Conservation (phyloP, 2,888 invertebrate genomes). For the Euplexia lucipara region DNA sequence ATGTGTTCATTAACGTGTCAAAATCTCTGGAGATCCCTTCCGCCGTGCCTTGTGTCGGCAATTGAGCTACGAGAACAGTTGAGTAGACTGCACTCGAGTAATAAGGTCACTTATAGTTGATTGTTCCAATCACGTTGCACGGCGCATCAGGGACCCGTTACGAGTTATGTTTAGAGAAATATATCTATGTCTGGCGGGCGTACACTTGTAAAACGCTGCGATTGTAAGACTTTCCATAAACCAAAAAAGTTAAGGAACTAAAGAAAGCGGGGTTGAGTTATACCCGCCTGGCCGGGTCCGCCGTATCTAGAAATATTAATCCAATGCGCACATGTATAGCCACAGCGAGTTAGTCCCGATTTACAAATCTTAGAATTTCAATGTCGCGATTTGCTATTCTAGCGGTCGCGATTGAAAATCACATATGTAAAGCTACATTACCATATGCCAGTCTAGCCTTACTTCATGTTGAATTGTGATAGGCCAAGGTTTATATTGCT, state of each 20-base stretch:
- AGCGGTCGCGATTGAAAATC: conserved; percentile 31
- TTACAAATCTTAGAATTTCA: conserved; percentile 5
- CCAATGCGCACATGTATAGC: neutral
- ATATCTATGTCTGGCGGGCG: no score
- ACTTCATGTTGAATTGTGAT: conserved; percentile 47
- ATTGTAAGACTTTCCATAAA: neutral
- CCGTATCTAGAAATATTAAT: conserved; percentile 4
- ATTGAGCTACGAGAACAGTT: conserved; percentile 14
- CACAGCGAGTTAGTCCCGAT: conserved; percentile 24
- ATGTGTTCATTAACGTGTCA: conserved; percentile 46
- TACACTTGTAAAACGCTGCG: neutral
- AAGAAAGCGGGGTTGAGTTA: neutral
- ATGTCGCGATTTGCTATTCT: conserved; percentile 36
- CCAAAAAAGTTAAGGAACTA: neutral
- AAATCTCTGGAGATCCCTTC: conserved; percentile 20
- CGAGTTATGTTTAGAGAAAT: neutral
- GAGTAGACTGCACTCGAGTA: conserved; percentile 14
- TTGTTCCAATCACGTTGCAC: conserved; percentile 28
- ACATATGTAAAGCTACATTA: conserved; percentile 36
- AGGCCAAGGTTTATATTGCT: conserved; percentile 61
- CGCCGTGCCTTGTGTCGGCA: conserved; percentile 9
- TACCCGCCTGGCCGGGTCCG: neutral
- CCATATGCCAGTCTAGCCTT: conserved; percentile 35
- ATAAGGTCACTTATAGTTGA: conserved; percentile 7
- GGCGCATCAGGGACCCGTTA: no score